Conservation (phyloP, 2,797 vertebrate species). For the Rhinoraja longicauda region DNA sequence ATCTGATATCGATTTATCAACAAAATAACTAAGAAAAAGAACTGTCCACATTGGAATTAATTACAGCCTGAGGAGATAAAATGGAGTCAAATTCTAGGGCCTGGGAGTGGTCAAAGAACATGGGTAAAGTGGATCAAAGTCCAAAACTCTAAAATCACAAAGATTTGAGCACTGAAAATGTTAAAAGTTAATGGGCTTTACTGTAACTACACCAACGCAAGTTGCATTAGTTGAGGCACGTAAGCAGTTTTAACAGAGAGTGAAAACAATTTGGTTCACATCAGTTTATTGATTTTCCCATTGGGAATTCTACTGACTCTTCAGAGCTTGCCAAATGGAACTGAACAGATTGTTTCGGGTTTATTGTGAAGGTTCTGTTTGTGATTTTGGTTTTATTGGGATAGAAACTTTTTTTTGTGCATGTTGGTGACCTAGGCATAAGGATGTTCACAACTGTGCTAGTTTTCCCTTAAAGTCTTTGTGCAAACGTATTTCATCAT, state of each 20-base stretch:
- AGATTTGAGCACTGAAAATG: not conserved
- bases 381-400: not conserved
- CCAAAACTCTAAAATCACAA: not conserved
- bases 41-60: not conserved
- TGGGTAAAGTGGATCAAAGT: not conserved
- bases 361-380: not conserved
- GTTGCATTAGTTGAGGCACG: not conserved
- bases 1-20: not conserved
- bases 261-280: too few relatives aligned
- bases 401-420: not conserved
- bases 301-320: not conserved
- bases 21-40: not conserved
- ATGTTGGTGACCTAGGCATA: not conserved
- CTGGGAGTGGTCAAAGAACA: not conserved
- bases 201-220: not conserved
- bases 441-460: not conserved
- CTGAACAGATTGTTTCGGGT: not conserved
- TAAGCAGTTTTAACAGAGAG: not conserved
- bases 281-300: not conserved
- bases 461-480: not conserved
- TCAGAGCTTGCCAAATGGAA: not conserved
- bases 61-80: not conserved
- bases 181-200: not conserved
- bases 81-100: not conserved
- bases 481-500: not conserved